phyloP scores from a whole-genome alignment of 2,888 invertebrate species.

The Drosophila mimica region DNA sequence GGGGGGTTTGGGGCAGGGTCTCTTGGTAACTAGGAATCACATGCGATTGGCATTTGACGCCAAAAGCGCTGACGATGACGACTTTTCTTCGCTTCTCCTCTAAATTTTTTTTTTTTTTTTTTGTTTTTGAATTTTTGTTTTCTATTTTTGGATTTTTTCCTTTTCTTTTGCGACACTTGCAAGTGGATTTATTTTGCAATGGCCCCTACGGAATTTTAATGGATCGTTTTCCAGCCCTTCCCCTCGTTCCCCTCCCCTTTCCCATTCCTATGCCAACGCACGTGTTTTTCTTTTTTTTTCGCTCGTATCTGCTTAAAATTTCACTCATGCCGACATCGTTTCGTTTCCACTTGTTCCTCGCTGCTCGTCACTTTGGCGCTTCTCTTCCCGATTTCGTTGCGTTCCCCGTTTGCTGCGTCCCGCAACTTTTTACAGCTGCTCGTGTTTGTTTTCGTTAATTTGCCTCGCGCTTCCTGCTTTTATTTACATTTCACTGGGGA shows the following conservation, averaged over 20 bases:
- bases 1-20: too few relatives aligned
- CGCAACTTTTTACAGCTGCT: conserved; percentile 55
- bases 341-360: conserved; percentile 27
- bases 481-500: conserved; percentile 67
- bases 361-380: background rate
- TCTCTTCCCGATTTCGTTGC: conserved; percentile 1
- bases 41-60: conserved; percentile 81
- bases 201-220: conserved; percentile 78
- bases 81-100: conserved; percentile 45
- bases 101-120: conserved; percentile 12
- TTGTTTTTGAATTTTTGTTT: conserved; percentile 19
- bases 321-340: conserved; percentile 60
- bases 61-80: conserved; percentile 75
- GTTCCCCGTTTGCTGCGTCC: background rate
- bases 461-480: conserved; percentile 52
- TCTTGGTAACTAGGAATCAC: conserved; percentile 66
- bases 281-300: conserved; percentile 59
- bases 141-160: conserved; percentile 22
- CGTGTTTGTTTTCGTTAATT: conserved; percentile 77
- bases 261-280: conserved; percentile 31
- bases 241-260: background rate
- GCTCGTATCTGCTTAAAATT: conserved; percentile 71
- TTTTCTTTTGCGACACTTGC: conserved; percentile 66
- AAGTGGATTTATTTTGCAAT: conserved; percentile 81
- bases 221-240: conserved; percentile 46